phyloP scores from a whole-genome alignment of 2,888 invertebrate species.

The Ametastegia equiseti region DNA sequence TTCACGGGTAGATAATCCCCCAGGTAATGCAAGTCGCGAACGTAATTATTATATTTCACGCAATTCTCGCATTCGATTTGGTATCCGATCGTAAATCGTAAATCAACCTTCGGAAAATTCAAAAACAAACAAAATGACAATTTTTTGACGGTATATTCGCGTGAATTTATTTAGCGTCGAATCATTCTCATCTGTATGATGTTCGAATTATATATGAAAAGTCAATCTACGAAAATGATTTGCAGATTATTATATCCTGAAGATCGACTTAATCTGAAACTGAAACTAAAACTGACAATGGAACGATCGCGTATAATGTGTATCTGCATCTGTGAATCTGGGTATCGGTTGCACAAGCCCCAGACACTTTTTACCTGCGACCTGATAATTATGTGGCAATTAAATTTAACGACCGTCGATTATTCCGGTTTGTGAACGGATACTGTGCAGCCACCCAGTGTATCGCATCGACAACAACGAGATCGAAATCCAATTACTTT shows the following conservation, averaged over 20 bases:
- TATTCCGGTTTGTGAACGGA: conserved; percentile 64
- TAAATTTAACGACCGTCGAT: conserved; percentile 73
- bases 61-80: conserved; percentile 11
- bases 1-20: conserved; percentile 1
- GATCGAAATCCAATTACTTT: conserved; percentile 71
- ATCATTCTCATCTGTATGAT: background rate
- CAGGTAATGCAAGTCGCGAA: conserved; percentile 2
- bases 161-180: background rate
- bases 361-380: conserved; percentile 14
- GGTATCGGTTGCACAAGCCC: background rate
- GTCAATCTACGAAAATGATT: background rate
- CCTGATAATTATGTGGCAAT: conserved; percentile 64
- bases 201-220: background rate
- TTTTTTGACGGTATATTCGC: background rate
- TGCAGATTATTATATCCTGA: background rate
- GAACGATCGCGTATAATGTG: background rate
- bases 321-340: background rate
- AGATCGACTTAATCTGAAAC: background rate
- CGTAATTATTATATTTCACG: conserved; percentile 22
- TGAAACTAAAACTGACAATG: background rate
- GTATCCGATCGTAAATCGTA: background rate
- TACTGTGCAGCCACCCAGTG: conserved; percentile 51
- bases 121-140: background rate
- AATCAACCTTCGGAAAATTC: conserved; percentile 12
- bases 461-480: conserved; percentile 57